Evolutionary conservation across 2,888 invertebrate genomes (phyloP), one percentile per base, ranked within the genome.

Genomic region (Chydorus sphaericus): DNA sequence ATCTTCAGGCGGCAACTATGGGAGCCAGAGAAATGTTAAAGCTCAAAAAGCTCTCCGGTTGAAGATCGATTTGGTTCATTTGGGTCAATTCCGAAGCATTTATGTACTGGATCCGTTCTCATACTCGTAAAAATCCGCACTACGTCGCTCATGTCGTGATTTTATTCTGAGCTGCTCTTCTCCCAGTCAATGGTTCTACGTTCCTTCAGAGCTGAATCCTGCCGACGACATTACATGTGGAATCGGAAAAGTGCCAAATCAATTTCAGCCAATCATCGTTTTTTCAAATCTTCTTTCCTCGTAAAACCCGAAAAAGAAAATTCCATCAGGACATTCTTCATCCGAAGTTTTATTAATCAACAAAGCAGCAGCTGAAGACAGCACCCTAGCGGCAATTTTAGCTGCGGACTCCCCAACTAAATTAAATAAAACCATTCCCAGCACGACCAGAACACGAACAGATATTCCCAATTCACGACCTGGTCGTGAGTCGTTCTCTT

Each of bases 151-250:
- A n/a, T n/a, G n/a, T n/a, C n/a, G n/a, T n/a, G n/a, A n/a, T n/a
- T n/a, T n/a, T n/a, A 54, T 54, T n/a, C n/a, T 48, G 30, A 28
- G 26, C n/a, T 18, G 11, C 26, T 26, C 39, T 8, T 26, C 1
- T 6, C n/a, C 39, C 4, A 16, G 1, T 10, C 18, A 39, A n/a
- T 54, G 38, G 54, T 11, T 39, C 18, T 29, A 54, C 28, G 54
- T 54, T 16, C 54, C 54, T n/a, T 18, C 31, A 29, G 2, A 28
- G n/a, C 28, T 16, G 18, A 54, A 54, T 29, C 54, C 54, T 16
- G 39, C 54, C 39, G 44, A 54, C 44, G 44, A 31, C 28, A 16
- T 29, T 26, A 54, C 39, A 14, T 28, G 54, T 44, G 54, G 54
- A 38, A 38, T 38, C n/a, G 38, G 20, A n/a, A n/a, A n/a, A n/a